Conservation (phyloP, 2,797 vertebrate species). For the Clarias fuscus region DNA sequence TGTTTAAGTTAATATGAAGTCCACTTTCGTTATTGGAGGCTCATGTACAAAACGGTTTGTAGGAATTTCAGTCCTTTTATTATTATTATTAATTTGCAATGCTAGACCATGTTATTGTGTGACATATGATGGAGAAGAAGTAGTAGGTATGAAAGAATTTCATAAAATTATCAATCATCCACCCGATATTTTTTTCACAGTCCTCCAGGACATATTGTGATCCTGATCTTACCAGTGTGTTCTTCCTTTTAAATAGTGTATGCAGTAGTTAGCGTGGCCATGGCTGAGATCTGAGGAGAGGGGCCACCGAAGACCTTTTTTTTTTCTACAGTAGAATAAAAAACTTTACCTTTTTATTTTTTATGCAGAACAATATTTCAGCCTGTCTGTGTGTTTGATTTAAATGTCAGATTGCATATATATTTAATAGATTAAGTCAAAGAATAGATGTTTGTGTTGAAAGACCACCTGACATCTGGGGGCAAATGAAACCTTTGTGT, state of each 20-base stretch:
- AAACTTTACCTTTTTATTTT: background rate
- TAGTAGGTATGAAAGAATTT: background rate
- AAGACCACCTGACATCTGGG: conserved; percentile 10
- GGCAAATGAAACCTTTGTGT: conserved; percentile 12
- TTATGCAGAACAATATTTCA: background rate
- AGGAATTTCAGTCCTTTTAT: too few relatives aligned
- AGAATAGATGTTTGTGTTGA: background rate
- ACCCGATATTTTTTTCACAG: background rate
- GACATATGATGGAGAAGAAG: background rate
- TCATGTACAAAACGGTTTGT: too few relatives aligned
- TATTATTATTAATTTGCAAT: background rate
- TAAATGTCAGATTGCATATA: background rate
- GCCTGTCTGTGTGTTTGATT: background rate
- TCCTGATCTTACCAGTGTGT: background rate
- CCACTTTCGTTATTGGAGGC: too few relatives aligned
- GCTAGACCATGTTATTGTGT: background rate
- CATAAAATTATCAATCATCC: too few relatives aligned
- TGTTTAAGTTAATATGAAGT: too few relatives aligned
- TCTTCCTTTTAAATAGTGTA: background rate
- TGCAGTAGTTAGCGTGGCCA: background rate
- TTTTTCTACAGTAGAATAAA: background rate
- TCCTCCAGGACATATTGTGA: background rate
- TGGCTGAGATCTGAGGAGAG: background rate
- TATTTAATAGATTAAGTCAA: background rate
- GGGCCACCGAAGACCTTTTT: background rate